Evolutionary conservation across 2,888 invertebrate species (phyloP).

Genomic region (Chrysomela aeneicollis): DNA sequence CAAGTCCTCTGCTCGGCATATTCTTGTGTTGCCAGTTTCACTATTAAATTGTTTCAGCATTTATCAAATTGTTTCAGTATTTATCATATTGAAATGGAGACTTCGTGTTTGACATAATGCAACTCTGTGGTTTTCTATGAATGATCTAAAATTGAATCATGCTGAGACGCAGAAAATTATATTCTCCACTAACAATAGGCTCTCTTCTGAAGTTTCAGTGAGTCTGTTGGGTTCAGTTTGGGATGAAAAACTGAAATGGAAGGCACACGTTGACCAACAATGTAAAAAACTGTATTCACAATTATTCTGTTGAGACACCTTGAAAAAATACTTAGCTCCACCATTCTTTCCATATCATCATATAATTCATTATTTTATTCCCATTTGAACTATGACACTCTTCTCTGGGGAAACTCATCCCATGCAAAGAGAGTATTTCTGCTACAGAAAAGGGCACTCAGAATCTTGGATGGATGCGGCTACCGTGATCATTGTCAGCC

Average conservation of each 20-base stretch:
- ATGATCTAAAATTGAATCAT: slow-evolving; percentile 9
- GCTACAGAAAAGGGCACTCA: neutral
- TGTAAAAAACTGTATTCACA: neutral
- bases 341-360: neutral
- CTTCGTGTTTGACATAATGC: too few relatives aligned
- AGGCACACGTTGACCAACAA: neutral
- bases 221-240: slow-evolving; percentile 5
- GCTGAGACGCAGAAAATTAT: slow-evolving; percentile 12
- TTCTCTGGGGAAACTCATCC: slow-evolving; percentile 7
- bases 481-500: neutral
- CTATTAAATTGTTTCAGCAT: too few relatives aligned
- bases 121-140: neutral
- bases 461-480: neutral
- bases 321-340: neutral
- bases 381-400: neutral
- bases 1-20: too few relatives aligned
- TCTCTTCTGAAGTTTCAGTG: neutral
- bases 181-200: slow-evolving; percentile 3
- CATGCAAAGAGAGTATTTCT: neutral
- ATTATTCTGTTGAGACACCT: neutral
- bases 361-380: neutral
- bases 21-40: too few relatives aligned
- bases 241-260: slow-evolving; percentile 9
- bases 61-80: too few relatives aligned
- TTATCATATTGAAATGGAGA: too few relatives aligned